Conservation (phyloP, 1,140 invertebrate genomes). For the Nixonia krombeini region DNA sequence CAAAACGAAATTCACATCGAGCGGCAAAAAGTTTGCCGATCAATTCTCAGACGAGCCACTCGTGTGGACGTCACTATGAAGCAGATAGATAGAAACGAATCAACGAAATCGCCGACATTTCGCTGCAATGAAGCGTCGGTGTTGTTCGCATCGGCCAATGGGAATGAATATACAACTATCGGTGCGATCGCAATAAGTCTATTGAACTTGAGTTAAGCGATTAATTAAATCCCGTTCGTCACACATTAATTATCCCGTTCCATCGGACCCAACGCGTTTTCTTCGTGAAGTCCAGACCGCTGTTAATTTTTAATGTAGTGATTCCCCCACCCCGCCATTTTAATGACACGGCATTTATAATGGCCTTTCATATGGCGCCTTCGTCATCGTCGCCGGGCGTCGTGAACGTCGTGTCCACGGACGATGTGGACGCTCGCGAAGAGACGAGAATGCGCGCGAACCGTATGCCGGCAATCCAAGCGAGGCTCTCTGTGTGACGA, state of each 20-base stretch:
- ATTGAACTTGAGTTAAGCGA: slow-evolving; percentile 36
- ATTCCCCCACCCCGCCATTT: slow-evolving; percentile 6
- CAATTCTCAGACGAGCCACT: no score
- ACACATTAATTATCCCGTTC: slow-evolving; percentile 27
- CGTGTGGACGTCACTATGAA: no score
- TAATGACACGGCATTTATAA: slow-evolving; percentile 6
- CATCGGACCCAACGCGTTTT: no score
- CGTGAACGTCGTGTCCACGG: no score
- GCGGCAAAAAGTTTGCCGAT: no score
- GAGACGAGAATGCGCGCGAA: slow-evolving; percentile 41
- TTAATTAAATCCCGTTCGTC: slow-evolving; percentile 21
- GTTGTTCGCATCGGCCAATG: not conserved
- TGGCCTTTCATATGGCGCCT: slow-evolving; percentile 23
- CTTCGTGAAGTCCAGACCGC: slow-evolving; percentile 24
- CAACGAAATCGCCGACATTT: no score
- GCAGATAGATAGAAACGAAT: no score
- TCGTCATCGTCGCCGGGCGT: slow-evolving; percentile 12
- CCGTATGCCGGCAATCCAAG: slow-evolving; percentile 60
- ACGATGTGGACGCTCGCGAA: slow-evolving; percentile 29
- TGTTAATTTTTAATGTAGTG: slow-evolving; percentile 2
- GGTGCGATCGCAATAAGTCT: slow-evolving; percentile 4
- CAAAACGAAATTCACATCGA: no score
- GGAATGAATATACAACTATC: no score
- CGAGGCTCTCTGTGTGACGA: slow-evolving; percentile 69
- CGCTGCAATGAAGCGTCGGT: slow-evolving; percentile 8